phyloP scores from a whole-genome alignment of 2,888 invertebrate genomes.

The Cheiracanthium punctorium region DNA sequence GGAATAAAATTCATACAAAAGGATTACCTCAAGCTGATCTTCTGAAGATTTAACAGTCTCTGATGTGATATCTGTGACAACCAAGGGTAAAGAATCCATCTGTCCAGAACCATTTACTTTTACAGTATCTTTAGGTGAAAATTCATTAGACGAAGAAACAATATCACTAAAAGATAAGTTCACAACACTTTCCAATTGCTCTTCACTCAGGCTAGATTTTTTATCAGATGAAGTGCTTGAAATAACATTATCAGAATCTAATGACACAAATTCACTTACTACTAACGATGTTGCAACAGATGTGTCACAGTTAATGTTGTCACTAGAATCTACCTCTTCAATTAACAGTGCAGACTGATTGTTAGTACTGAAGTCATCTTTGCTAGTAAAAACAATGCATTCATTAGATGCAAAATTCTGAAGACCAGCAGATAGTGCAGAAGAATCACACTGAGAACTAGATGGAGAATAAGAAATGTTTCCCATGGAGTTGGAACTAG shows the following conservation, averaged over 20 bases:
- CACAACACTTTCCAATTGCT: not conserved
- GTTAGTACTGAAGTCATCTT: not conserved
- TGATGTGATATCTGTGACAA: not conserved
- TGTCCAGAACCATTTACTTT: not conserved
- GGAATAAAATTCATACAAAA: too few species aligned
- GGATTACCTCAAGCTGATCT: not conserved
- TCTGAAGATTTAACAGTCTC: not conserved
- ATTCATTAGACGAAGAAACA: not conserved
- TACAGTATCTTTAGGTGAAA: not conserved
- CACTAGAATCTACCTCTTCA: not conserved
- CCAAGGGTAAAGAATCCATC: not conserved
- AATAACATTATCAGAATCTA: not conserved
- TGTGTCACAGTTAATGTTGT: not conserved
- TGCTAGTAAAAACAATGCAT: not conserved
- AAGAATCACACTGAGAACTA: not conserved
- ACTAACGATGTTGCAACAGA: not conserved
- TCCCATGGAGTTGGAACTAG: not conserved
- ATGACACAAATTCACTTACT: not conserved
- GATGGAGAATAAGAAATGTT: not conserved
- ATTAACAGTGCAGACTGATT: not conserved
- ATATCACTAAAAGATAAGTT: not conserved
- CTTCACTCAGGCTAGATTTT: not conserved
- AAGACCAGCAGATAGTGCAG: not conserved
- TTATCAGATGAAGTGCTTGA: not conserved
- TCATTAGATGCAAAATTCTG: not conserved